Evolutionary conservation across 2,888 invertebrate species (phyloP), one percentile per base, ranked within the genome.

Genomic region (Acrocera orbiculus): DNA sequence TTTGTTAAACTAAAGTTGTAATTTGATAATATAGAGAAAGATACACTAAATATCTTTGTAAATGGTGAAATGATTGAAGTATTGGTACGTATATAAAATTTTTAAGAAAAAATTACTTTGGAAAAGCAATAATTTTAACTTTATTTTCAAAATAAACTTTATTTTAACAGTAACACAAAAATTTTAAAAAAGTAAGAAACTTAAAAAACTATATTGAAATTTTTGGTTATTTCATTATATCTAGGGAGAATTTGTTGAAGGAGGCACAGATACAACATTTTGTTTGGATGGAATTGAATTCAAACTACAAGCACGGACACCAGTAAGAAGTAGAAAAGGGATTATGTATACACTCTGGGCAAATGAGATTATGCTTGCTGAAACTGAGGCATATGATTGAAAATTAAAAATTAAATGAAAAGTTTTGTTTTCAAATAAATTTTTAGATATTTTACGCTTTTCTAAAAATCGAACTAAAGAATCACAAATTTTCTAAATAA

Each of bases 181-280:
- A 19, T 19, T 19, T 19, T 14, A 27, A 27, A 27, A 27, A 27
- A 27, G 15, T 8, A 16, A 14, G 14, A 32, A 13, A 30, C 20
- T 11, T 24, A 11, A 34, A 26, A 4, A 27, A 15, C 10, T 7
- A 19, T 6, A 19, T 19, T 4, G 4, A 27, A 33, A 25, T 25
- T 17, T 40, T 40, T 36, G 44, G 36, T 43, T 38, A 22, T 42
- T 52, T 57, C 30, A 23, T 4, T 11, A n/a, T 4, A 23, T 11
- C 2, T 49, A 85, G 77, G 77, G 73, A 32, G 76, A 76, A 48
- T 90, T 90, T 52, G 75, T 78, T 7, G 80, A 85, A 42, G 75
- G 75, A 32, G 89, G 89, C 14, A 83, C 85, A 1, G 81, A 85
- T 57, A 87, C 83, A 32, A 69, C 71, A 43, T 89, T 90, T 32